Base-by-base conservation (phyloP, 2,888 invertebrate genomes). In the Caprella mutica region DNA sequence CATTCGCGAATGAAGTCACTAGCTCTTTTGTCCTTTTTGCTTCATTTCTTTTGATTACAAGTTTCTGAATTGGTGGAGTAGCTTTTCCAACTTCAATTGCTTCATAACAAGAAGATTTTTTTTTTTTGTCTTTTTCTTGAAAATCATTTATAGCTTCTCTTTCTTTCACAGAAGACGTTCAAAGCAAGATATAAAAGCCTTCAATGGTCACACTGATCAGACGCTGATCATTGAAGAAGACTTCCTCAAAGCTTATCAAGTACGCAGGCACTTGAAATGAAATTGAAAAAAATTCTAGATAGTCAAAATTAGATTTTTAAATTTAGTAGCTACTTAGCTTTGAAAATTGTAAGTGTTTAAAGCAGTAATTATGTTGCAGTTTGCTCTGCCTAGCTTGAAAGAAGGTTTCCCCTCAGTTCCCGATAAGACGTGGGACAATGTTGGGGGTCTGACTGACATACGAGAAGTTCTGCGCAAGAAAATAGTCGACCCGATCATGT, bases 391-490 rank as follows among this genome's bases (percentile, higher is more conserved):
- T n/a, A n/a, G n/a, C n/a, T n/a, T n/a, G 69, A 78, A 96, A 67
- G 97, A 98, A 77, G 97, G 97, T 52, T 96, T 98, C 74, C 89
- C 90, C 2, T 94, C 94, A 1, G 91, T 98, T 14, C 97, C 98
- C 2, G 91, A 93, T 76, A 90, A 91, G 1, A 89, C 90, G 1
- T 98, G 97, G 97, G 83, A 89, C 38, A 93, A 98, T 76, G 82
- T 98, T 66, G 98, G 98, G 0, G 94, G 96, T 0, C 73, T 98
- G 52, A 79, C 79, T 52, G 82, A 87, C 70, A 85, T 98, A 43
- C 78, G 60, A 23, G 48, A 42, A 19, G 65, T 63, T 44, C 57
- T 65, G 17, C 33, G 56, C 24, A 59, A 59, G 26, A 63, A 61
- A 46, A 61, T 65, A 24, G 55, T 65, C 21, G 65, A 62, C 19